Conservation (phyloP, 1,140 invertebrate genomes). For the Lepidurus apus region DNA sequence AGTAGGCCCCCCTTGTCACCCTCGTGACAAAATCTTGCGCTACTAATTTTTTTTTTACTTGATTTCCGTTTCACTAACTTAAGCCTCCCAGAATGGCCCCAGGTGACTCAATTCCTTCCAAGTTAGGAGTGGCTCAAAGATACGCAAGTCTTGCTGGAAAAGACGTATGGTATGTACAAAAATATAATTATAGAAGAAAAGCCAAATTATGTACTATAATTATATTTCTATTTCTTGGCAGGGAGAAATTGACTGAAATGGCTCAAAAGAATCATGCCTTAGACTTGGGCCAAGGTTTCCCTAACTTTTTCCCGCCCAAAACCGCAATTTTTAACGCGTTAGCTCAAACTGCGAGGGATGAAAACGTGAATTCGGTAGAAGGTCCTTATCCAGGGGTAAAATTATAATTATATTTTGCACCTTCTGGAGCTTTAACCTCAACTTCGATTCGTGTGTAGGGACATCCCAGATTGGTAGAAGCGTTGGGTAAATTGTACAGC, state of each 20-base stretch:
- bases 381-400: constrained; percentile 79
- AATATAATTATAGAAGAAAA: no score
- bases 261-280: constrained; percentile 81
- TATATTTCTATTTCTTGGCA: constrained; percentile 42
- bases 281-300: constrained; percentile 97
- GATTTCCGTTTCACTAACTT: no score
- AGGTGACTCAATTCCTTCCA: no score
- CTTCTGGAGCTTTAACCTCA: not conserved
- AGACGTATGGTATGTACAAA: no score
- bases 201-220: no score
- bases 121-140: no score
- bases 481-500: constrained; percentile 75
- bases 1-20: no score
- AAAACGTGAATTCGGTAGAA: constrained; percentile 70
- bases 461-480: not conserved
- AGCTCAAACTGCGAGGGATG: constrained; percentile 56
- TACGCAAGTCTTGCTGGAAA: no score
- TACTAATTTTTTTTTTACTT: no score
- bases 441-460: not conserved
- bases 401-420: not conserved
- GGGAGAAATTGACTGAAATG: constrained; percentile 91
- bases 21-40: no score
- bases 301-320: constrained; percentile 81
- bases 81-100: no score
- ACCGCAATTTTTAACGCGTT: constrained; percentile 73